phyloP scores from a whole-genome alignment of 2,888 invertebrate species.

The Orthosia incerta region DNA sequence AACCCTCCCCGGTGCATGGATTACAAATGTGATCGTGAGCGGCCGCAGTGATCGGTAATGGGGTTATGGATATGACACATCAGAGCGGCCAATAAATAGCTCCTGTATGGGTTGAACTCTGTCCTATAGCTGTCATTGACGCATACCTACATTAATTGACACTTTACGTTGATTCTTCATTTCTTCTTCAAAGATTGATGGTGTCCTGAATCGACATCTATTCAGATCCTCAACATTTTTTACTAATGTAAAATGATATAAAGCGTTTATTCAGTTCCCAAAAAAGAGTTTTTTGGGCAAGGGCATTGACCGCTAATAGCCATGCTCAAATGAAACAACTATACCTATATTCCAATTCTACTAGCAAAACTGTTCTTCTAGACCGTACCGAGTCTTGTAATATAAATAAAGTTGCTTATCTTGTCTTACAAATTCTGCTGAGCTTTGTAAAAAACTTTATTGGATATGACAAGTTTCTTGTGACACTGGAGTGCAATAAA shows the following conservation, averaged over 20 bases:
- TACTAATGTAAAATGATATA: no score
- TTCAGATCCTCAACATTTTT: no score
- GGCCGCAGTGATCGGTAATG: neutral
- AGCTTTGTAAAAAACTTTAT: neutral
- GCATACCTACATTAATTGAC: neutral
- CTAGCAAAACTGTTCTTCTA: neutral
- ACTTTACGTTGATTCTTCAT: no score
- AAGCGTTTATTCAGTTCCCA: no score
- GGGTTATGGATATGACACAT: neutral
- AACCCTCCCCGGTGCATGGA: neutral
- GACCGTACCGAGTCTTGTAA: neutral
- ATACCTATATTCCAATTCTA: neutral
- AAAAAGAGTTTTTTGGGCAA: neutral
- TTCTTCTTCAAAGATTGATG: no score
- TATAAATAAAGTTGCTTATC: slow-evolving; percentile 1
- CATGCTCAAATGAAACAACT: neutral
- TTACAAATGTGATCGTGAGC: neutral
- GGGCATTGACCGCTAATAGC: neutral
- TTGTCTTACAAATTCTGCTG: neutral
- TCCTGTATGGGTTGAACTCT: neutral
- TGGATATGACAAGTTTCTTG: neutral
- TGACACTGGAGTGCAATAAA: neutral
- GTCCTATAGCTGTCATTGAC: neutral
- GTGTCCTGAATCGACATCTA: no score
- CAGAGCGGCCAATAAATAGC: neutral